A percentile compares a stretch with the other conserved stretches of the same genome.
phyloP scores from a whole-genome alignment of 2,797 vertebrate species.

The Cossypha dichroa region DNA sequence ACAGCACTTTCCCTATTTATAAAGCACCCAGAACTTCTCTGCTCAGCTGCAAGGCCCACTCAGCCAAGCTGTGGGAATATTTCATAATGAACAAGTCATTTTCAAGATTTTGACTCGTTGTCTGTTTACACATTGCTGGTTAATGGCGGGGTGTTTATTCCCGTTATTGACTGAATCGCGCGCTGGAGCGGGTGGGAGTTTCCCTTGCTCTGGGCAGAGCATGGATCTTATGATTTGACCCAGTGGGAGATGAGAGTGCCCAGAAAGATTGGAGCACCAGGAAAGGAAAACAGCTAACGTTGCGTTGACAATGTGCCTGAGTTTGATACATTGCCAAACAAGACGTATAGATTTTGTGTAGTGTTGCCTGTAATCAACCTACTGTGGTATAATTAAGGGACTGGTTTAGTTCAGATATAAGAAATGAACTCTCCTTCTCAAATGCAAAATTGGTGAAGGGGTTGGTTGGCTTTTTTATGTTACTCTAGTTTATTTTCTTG shows the following conservation, averaged over 20 bases:
- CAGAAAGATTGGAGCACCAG: background rate
- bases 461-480: background rate
- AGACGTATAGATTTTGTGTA: slow-evolving; percentile 15
- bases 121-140: background rate
- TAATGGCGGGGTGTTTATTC: background rate
- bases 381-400: slow-evolving; percentile 20
- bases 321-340: slow-evolving; percentile 28
- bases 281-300: background rate
- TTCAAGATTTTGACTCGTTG: background rate
- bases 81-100: background rate
- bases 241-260: background rate
- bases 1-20: background rate
- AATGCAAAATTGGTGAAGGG: slow-evolving; percentile 17
- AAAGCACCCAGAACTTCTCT: background rate
- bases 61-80: slow-evolving; percentile 37
- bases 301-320: background rate
- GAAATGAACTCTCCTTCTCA: background rate
- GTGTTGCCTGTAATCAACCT: slow-evolving; percentile 43
- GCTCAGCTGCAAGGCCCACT: background rate
- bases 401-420: background rate
- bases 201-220: background rate
- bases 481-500: background rate
- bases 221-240: slow-evolving; percentile 17
- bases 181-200: background rate
- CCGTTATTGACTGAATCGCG: accelerated